Conservation (phyloP, 2,888 invertebrate species). For the Pristionchus entomophagus region DNA sequence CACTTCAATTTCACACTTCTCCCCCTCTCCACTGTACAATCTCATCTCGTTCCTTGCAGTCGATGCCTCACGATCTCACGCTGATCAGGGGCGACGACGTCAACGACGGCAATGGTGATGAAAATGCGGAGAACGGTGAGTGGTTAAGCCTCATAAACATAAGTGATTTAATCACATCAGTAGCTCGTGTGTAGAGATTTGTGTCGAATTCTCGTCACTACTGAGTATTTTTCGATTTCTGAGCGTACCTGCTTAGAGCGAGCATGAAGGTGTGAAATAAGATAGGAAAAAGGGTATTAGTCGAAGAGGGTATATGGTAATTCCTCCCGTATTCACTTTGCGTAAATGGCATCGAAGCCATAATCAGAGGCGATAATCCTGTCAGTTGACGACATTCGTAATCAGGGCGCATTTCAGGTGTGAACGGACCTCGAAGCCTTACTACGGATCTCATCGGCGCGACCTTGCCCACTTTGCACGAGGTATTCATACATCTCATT, state of each 20-base stretch:
- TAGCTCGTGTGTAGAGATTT: no score
- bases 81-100: not conserved
- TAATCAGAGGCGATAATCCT: not conserved
- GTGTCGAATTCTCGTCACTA: no score
- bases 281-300: not conserved
- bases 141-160: no score
- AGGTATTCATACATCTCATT: no score
- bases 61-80: conserved; percentile 40
- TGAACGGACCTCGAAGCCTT: conserved; percentile 36
- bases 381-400: not conserved
- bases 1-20: conserved; percentile 40
- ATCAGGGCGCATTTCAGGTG: not conserved
- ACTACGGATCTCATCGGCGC: conserved; percentile 29
- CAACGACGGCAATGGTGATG: not conserved
- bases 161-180: no score
- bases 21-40: not conserved
- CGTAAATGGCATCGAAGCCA: not conserved
- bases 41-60: not conserved
- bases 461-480: not conserved
- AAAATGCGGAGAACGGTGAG: conserved; percentile 17
- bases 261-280: not conserved
- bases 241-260: no score
- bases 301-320: conserved; percentile 7
- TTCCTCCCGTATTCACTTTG: not conserved
- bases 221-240: no score